Evolutionary conservation across 2,797 vertebrate species (phyloP).

Genomic region (Knipowitschia caucasica): DNA sequence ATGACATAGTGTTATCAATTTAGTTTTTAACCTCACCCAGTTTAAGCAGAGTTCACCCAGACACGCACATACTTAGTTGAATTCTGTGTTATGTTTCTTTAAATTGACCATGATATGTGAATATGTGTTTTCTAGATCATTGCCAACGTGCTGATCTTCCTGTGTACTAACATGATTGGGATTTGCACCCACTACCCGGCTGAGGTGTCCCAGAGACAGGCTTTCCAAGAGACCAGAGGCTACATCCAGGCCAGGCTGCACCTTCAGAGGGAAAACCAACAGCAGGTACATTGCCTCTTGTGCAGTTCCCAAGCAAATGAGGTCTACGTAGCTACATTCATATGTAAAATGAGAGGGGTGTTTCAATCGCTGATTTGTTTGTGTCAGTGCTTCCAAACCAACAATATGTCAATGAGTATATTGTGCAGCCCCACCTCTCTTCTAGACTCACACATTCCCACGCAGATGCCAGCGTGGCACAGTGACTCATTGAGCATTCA

Average conservation of each 20-base stretch:
- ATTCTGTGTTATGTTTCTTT: background rate
- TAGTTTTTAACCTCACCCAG: constrained; percentile 54
- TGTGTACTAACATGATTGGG: constrained; percentile 93
- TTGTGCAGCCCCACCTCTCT: constrained; percentile 39
- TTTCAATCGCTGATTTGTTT: constrained; percentile 50
- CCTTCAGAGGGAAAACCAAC: constrained; percentile 93
- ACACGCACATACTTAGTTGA: constrained; percentile 19
- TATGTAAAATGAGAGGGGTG: constrained; percentile 51
- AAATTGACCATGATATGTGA: constrained; percentile 8
- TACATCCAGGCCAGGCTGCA: constrained; percentile 94
- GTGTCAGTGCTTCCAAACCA: constrained; percentile 53
- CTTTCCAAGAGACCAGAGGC: constrained; percentile 94
- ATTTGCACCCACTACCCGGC: constrained; percentile 96
- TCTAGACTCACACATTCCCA: constrained; percentile 67
- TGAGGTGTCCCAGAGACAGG: constrained; percentile 95
- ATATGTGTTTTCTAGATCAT: constrained; percentile 75
- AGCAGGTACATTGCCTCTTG: constrained; percentile 79
- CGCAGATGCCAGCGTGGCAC: constrained; percentile 51
- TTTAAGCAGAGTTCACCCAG: constrained; percentile 50
- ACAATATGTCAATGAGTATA: constrained; percentile 61
- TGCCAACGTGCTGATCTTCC: constrained; percentile 89
- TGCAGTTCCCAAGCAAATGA: constrained; percentile 22
- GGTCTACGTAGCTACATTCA: constrained; percentile 9
- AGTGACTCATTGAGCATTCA: constrained; percentile 61
- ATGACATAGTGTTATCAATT: constrained; percentile 58